Evolutionary conservation across 2,113 vertebrate species (phyloP).

Genomic region (Tympanuchus pallidicinctus): DNA sequence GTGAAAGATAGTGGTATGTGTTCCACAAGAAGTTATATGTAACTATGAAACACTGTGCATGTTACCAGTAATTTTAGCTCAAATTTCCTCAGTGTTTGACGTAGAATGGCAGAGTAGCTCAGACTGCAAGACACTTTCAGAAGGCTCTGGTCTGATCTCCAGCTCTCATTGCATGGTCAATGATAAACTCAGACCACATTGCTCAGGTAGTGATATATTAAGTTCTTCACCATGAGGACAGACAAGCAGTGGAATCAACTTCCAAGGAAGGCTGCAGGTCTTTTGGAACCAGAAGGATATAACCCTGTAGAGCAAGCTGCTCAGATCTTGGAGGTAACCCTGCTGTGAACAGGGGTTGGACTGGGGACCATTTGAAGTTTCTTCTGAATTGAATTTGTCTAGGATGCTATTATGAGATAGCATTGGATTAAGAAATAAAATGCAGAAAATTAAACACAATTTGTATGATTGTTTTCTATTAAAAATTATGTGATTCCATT

Average conservation of each 20-base stretch:
- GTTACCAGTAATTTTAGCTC: background rate
- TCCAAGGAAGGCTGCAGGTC: background rate
- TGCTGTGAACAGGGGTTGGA: background rate
- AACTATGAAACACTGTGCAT: background rate
- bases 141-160: background rate
- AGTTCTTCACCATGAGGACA: background rate
- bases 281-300: background rate
- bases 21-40: background rate
- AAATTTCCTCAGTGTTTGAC: background rate
- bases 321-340: background rate
- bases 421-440: background rate
- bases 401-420: background rate
- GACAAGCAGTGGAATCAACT: background rate
- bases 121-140: background rate
- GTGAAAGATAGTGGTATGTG: background rate
- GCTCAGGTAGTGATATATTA: background rate
- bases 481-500: background rate
- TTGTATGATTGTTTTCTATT: background rate
- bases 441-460: background rate
- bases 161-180: background rate
- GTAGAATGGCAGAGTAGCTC: background rate
- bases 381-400: background rate
- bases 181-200: background rate
- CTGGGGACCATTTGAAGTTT: background rate
- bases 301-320: background rate